These are phyloP conservation scores for Mastacembelus armatus DNA, from an alignment of 2,797 vertebrate species.

Conservation along the genomic window DNA sequence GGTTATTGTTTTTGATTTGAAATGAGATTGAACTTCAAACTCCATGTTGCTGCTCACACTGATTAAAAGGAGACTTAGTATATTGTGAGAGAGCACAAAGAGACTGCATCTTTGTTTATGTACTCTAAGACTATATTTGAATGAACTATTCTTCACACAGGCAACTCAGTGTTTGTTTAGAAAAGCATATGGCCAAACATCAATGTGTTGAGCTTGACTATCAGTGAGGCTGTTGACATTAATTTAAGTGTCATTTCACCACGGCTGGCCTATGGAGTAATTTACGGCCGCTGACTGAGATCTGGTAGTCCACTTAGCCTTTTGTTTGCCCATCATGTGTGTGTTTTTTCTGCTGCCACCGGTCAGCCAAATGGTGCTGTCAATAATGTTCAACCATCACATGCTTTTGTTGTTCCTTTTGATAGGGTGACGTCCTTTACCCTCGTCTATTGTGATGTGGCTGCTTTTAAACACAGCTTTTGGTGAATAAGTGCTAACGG, in stretches of 20 bases:
- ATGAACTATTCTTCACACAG: slow-evolving; percentile 9
- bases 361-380: slow-evolving; percentile 75
- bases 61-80: not conserved
- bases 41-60: slow-evolving; percentile 4
- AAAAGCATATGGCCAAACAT: slow-evolving; percentile 3
- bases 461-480: slow-evolving; percentile 44
- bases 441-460: slow-evolving; percentile 30
- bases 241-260: slow-evolving; percentile 23
- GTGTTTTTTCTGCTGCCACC: slow-evolving; percentile 40
- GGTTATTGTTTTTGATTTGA: slow-evolving; percentile 70
- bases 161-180: slow-evolving; percentile 10
- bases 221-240: slow-evolving; percentile 13
- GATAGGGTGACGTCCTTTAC: slow-evolving; percentile 41
- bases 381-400: slow-evolving; percentile 56
- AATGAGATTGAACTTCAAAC: slow-evolving; percentile 45
- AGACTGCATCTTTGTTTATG: not conserved
- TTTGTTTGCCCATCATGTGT: slow-evolving; percentile 60
- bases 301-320: slow-evolving; percentile 65
- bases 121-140: not conserved
- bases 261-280: slow-evolving; percentile 37
- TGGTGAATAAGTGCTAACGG: slow-evolving; percentile 32
- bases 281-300: slow-evolving; percentile 73
- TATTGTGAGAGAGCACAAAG: slow-evolving; percentile 19
- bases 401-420: slow-evolving; percentile 51
- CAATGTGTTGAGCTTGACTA: slow-evolving; percentile 27